Conservation (phyloP, 37 sponge, comb jelly and placozoan genomes). For the Geodia barretti region DNA sequence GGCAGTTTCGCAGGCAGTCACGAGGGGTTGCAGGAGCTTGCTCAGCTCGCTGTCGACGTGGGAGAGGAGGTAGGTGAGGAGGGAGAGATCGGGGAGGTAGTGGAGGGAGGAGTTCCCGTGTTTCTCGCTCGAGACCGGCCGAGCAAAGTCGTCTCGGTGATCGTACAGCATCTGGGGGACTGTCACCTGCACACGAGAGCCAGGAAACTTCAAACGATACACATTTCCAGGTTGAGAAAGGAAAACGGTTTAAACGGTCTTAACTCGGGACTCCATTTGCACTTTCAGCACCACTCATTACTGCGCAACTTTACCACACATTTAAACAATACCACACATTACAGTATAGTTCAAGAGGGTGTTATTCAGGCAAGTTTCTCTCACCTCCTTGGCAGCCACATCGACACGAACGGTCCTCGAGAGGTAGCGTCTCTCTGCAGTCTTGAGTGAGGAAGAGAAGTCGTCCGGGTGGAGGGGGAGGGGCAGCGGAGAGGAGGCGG, state of each 20-base stretch:
- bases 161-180: constrained; percentile 37
- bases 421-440: constrained; percentile 32
- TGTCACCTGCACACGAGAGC: constrained; percentile 12
- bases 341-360: too few species aligned
- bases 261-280: too few species aligned
- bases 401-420: constrained; percentile 20
- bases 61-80: constrained; percentile 27
- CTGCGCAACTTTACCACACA: too few species aligned
- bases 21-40: constrained; percentile 16
- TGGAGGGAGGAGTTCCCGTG: neutral
- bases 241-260: too few species aligned
- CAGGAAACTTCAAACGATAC: neutral
- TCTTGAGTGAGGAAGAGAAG: constrained; percentile 7
- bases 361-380: too few species aligned
- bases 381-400: constrained; percentile 14
- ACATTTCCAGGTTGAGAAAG: neutral
- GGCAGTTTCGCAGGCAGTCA: constrained; percentile 25
- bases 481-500: constrained; percentile 46
- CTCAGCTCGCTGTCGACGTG: constrained; percentile 10
- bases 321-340: too few species aligned
- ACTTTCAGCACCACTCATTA: too few species aligned
- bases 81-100: constrained; percentile 16
- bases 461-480: constrained; percentile 36
- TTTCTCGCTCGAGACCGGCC: neutral
- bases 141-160: constrained; percentile 19